Base-by-base conservation (phyloP, 2,113 vertebrate species). In the Albula goreensis region DNA sequence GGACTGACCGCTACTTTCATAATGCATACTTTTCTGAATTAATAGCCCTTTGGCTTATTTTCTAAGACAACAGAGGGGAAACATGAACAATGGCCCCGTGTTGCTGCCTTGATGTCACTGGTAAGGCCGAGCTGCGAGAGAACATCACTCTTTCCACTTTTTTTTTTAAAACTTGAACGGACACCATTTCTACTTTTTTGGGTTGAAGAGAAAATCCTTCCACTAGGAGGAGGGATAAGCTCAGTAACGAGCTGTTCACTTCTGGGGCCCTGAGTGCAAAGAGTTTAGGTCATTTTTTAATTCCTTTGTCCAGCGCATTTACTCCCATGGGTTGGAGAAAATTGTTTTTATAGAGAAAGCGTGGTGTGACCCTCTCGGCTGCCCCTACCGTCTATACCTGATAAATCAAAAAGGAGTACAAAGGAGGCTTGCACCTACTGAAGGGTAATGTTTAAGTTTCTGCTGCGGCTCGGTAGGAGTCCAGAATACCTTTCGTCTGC, bases 151-250 rank as follows among this genome's bases (percentile, higher is more conserved):
- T 22, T 66, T 19, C 3, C 60, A 86, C 90, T 90, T 90, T 80
- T 88, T 81, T 81, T 50, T 60, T 83, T 22, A 66, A 60, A 93
- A 90, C 91, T 91, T n/a, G n/a, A 74, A 84, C 91, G 10, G 49
- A 81, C 51, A 22, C 48, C 81, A 89, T 89, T 90, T 87, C 89
- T 89, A 87, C 90, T 93, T 91, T 91, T 90, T 90, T 22, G 4
- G 83, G 89, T 89, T 90, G n/a, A 88, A 74, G 82, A 89, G 89
- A 78, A 56, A 84, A 84, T 84, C 87, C 92, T 86, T 94, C 94
- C 93, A 94, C 93, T 83, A 94, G 94, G 94, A 94, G 94, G 93
- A 94, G 87, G 91, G 78, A 91, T 92, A 90, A 92, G 90, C 92
- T 93, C 90, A 89, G 66, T 70, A 89, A 89, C 89, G 87, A 89